phyloP scores from a whole-genome alignment of 2,797 vertebrate species.

The Enteromius viviparus region DNA sequence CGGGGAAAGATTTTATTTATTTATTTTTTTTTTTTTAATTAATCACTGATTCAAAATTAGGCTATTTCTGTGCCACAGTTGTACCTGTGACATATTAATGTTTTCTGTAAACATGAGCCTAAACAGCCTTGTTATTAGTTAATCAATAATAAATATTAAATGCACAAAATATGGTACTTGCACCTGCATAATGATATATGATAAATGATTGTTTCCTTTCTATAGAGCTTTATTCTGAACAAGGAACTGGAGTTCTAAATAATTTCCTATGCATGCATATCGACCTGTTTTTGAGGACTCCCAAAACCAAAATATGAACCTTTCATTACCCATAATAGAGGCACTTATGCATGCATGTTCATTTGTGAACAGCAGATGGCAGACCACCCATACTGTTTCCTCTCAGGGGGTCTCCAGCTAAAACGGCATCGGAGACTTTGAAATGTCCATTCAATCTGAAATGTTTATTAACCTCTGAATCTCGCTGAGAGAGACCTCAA shows the following conservation, averaged over 20 bases:
- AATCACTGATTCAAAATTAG: neutral
- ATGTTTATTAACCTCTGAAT: constrained; percentile 7
- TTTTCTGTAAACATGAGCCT: neutral
- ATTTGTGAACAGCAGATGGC: constrained; percentile 35
- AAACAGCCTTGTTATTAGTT: neutral
- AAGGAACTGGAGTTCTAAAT: neutral
- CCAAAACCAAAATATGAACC: too few species aligned
- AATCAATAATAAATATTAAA: neutral
- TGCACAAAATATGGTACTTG: neutral
- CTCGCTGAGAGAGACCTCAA: neutral
- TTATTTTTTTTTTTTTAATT: too few species aligned
- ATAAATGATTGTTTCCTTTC: neutral
- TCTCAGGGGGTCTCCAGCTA: neutral
- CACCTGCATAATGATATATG: neutral
- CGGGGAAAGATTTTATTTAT: too few species aligned
- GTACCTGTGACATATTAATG: neutral
- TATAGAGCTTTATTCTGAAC: neutral
- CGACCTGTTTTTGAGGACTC: too few species aligned
- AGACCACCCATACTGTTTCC: neutral
- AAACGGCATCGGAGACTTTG: neutral
- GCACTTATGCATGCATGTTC: neutral
- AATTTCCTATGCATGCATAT: neutral
- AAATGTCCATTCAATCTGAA: neutral
- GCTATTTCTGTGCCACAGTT: neutral
- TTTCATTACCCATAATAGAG: neutral